Evolutionary conservation across 2,797 vertebrate genomes (phyloP), one percentile per base, ranked within the genome.

Genomic region (Scolopax rusticola): DNA sequence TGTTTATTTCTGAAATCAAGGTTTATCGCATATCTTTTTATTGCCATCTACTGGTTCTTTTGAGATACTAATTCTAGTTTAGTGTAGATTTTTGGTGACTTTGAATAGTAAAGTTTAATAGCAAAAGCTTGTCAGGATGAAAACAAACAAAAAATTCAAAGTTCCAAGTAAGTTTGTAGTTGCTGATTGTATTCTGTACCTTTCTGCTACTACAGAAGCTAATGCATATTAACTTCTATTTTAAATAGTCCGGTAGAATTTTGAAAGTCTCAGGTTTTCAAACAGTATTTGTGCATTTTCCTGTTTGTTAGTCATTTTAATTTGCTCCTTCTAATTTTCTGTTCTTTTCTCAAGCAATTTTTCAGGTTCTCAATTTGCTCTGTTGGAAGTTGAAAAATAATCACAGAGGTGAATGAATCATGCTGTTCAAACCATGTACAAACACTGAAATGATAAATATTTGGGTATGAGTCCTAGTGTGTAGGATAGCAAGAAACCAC

Each of bases 31-130:
- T 76, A 45, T 57, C 27, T 96, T 56, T 87, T 83, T 94, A 79
- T 93, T 96, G 95, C 95, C 92, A 88, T 84, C 95, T 97, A 47
- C 83, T 93, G 96, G 70, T 91, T 68, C 40, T 87, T 91, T 87
- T 61, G 33, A 61, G 74, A 79, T 86, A 65, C 1, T 76, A 2
- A 6, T 64, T 87, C 15, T 89, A 40, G 70, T 38, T 43, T 60
- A 36, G 15, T 70, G 36, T 60, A 36, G n/a, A 12, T 50, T 78
- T 71, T 90, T 78, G 15, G 11, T 71, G 24, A 21, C 14, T 92
- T 53, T 36, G 11, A 74, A 45, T 67, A 43, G n/a, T 45, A 60
- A 84, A 81, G 16, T 38, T 74, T 83, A 68, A 84, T 81, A 33
- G 11, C 32, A 51, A 41, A 80, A 78, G 20, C 21, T 27, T 65